A percentile compares a stretch with the other conserved stretches of the same genome.
phyloP scores from a whole-genome alignment of 2,113 vertebrate species.

The Gopherus evgoodei region DNA sequence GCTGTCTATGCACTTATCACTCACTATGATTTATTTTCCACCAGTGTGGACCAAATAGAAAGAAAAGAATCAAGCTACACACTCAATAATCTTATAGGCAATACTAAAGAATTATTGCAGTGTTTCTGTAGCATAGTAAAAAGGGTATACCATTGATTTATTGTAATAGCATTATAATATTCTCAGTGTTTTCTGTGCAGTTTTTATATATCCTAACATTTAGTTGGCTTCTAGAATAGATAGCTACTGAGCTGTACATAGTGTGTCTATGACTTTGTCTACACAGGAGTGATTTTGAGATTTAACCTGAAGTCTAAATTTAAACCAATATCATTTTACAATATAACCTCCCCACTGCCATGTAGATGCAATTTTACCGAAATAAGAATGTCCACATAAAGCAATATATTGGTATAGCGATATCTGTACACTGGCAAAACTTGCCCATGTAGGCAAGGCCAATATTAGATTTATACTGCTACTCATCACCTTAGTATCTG shows the following conservation, averaged over 20 bases:
- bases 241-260: neutral
- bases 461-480: neutral
- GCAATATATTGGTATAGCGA: neutral
- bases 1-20: neutral
- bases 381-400: neutral
- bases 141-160: neutral
- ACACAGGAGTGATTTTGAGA: neutral
- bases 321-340: neutral
- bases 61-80: neutral
- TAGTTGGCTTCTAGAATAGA: neutral
- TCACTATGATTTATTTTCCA: conserved; percentile 2
- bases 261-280: neutral
- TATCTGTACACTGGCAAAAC: neutral
- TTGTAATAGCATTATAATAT: neutral
- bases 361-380: neutral
- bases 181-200: neutral
- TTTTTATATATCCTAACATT: neutral
- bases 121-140: neutral
- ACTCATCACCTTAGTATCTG: neutral
- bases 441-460: neutral
- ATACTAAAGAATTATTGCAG: neutral
- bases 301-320: neutral
- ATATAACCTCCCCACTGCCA: neutral
- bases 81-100: neutral
- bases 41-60: neutral